Conservation (phyloP, 2,888 invertebrate genomes). For the Drosophila mayaguana region DNA sequence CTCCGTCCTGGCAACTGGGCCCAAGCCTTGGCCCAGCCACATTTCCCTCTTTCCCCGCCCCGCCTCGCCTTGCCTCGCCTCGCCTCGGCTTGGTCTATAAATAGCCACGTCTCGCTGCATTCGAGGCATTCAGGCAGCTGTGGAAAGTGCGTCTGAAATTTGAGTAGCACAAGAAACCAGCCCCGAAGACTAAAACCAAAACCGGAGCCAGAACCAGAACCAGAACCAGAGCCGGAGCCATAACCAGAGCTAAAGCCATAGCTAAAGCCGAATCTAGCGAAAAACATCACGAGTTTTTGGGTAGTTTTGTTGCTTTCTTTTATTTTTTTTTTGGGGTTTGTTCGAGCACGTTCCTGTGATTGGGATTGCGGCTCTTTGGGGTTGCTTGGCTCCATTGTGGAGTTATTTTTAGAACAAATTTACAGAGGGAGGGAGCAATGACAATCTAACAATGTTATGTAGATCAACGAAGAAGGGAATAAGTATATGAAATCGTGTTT, state of each 20-base stretch:
- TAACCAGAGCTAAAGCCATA: neutral
- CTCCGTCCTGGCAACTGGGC: constrained; percentile 31
- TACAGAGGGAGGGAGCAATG: neutral
- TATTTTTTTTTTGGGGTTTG: constrained; percentile 19
- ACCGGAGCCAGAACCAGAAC: neutral
- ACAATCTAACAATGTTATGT: neutral
- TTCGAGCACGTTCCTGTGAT: constrained; percentile 42
- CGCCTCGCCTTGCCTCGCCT: neutral
- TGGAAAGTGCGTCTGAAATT: constrained; percentile 69
- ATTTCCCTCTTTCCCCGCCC: neutral
- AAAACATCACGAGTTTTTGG: constrained; percentile 27
- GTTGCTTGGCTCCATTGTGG: constrained; percentile 20
- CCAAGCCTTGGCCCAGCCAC: constrained; percentile 17
- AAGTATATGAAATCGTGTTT: neutral
- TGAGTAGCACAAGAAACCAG: constrained; percentile 63
- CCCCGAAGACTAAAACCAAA: constrained; percentile 17
- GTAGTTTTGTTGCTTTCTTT: constrained; percentile 20
- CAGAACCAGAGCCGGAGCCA: constrained; percentile 1
- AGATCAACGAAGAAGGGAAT: neutral
- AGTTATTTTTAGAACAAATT: constrained; percentile 39
- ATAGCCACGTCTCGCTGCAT: constrained; percentile 50
- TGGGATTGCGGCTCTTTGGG: constrained; percentile 25
- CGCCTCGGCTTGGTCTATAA: constrained; percentile 42
- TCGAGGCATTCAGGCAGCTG: constrained; percentile 63
- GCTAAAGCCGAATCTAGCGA: constrained; percentile 3